Evolutionary conservation across 2,797 vertebrate species (phyloP), one percentile per base, ranked within the genome.

Genomic region (Notamacropus eugenii): DNA sequence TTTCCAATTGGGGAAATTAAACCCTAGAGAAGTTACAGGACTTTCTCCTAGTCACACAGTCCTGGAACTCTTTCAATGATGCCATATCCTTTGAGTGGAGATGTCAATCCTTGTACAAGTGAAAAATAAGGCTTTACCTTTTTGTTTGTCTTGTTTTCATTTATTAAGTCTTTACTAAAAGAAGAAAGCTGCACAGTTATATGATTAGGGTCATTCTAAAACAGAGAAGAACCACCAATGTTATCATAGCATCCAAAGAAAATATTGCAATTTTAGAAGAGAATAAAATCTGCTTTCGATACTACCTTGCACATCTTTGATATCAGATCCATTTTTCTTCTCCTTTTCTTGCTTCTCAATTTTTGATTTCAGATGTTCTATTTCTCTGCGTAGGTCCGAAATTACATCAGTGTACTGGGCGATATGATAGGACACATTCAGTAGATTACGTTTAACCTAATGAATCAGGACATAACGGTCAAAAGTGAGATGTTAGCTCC

Each of bases 401-500:
- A 98, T 98, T 95, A 98, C 98, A 54, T 97, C 97, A 0, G 96
- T 98, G 97, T 98, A 98, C 54, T 98, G 98, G 0, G 97, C 82
- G 0, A 98, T 98, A 96, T 96, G 98, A 96, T 95, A 98, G 58
- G 98, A 98, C 62, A 97, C n/a, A 0, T 97, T 98, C 62, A 93
- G 92, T 90, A 98, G 97, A 95, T 99, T 99, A 46, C 98, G 93
- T 93, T 98, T 99, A 24, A 99, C 98, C 98, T 98, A 96, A 91
- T 0, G 57, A 93, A 40, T 16, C 58, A 91, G 50, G 96, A 93
- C 9, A 31, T 0, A 10, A 90, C 0, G 5, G 91, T 90, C 58
- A 46, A 90, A 58, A 93, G 40, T 67, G 28, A 40, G 28, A 74
- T 34, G 5, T 54, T 29, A 31, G 90, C n/a, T 74, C 67, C 12